Percentiles rank a stretch among this genome's conserved stretches.
Conservation (phyloP, 2,797 vertebrate genomes). For the Dermochelys coriacea region DNA sequence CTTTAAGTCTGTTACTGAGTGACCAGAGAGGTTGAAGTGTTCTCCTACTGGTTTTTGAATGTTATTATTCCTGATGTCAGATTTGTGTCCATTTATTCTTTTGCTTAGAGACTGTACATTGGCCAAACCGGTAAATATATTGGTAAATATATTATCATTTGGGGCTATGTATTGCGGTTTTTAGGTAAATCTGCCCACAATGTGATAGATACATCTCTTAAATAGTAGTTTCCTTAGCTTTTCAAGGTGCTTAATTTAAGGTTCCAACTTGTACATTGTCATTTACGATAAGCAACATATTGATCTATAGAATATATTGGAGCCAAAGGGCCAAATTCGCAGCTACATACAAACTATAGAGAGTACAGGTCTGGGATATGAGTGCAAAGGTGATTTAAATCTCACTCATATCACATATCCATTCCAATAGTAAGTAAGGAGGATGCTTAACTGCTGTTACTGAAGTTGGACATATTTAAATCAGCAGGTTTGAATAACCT, state of each 20-base stretch:
- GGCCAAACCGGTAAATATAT: no score
- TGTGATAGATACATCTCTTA: slow-evolving; percentile 10
- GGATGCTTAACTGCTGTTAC: not conserved
- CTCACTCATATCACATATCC: not conserved
- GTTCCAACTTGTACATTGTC: slow-evolving; percentile 2
- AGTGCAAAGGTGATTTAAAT: not conserved
- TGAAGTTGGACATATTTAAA: not conserved
- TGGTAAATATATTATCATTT: slow-evolving; percentile 13
- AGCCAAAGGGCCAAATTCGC: not conserved
- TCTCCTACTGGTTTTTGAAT: no score
- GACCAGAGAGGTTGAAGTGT: no score
- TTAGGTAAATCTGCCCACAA: slow-evolving; percentile 47
- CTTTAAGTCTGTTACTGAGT: no score
- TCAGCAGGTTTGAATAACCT: not conserved
- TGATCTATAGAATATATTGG: not conserved
- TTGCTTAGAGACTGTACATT: no score
- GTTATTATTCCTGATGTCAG: no score
- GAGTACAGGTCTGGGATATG: not conserved
- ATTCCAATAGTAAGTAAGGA: not conserved
- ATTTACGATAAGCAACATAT: slow-evolving; percentile 28
- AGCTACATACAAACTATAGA: not conserved
- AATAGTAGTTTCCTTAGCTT: slow-evolving; percentile 12
- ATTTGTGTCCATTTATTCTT: no score
- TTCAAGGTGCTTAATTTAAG: slow-evolving; percentile 30
- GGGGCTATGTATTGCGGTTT: slow-evolving; percentile 17